These are phyloP conservation scores for Galleria mellonella DNA, from an alignment of 1,140 invertebrate species.

Conservation along the genomic window DNA sequence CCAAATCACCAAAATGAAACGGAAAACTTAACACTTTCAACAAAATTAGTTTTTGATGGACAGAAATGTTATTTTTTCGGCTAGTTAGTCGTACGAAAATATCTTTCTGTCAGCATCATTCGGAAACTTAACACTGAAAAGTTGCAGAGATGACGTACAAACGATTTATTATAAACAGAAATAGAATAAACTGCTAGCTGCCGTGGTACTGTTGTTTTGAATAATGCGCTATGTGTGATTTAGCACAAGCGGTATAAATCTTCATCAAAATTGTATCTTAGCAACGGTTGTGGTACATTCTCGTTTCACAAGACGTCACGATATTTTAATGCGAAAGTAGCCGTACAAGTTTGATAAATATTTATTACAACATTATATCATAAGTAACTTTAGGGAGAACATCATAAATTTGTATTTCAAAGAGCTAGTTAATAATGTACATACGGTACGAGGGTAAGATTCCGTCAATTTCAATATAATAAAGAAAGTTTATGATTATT, in stretches of 20 bases:
- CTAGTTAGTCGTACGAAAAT: conserved; percentile 50
- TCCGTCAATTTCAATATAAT: no score
- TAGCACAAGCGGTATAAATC: conserved; percentile 43
- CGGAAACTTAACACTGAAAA: conserved; percentile 58
- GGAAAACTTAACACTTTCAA: conserved; percentile 29
- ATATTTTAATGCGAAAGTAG: neutral
- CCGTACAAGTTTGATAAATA: neutral
- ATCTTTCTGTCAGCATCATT: conserved; percentile 39
- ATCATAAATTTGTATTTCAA: neutral
- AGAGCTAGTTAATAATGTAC: neutral
- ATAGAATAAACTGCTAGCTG: neutral
- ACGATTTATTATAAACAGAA: conserved; percentile 5
- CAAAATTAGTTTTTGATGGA: conserved; percentile 54
- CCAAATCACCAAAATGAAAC: conserved; percentile 10
- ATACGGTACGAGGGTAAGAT: no score
- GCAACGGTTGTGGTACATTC: neutral
- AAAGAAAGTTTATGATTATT: no score
- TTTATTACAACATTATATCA: neutral
- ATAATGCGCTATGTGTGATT: conserved; percentile 40
- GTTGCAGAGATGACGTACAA: conserved; percentile 32
- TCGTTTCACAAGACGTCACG: neutral
- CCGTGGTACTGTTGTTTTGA: conserved; percentile 29
- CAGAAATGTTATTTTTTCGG: conserved; percentile 51
- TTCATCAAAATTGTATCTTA: conserved; percentile 36
- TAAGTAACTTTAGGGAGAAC: neutral